Percentiles rank a stretch among this genome's conserved stretches.
These are phyloP conservation scores for Aphodius granarius DNA, from an alignment of 2,888 invertebrate species.

Conservation along the genomic window DNA sequence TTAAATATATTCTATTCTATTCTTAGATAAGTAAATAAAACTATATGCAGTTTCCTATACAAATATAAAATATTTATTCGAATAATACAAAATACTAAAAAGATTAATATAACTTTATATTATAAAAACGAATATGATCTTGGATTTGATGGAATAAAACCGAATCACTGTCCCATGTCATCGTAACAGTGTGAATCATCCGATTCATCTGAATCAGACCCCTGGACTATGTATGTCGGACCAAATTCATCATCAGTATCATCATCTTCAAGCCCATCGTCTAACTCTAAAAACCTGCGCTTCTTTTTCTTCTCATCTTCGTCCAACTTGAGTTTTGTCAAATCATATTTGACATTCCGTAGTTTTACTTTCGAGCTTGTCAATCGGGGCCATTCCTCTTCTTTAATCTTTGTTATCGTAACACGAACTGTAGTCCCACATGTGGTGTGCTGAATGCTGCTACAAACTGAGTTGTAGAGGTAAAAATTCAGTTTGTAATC, in stretches of 20 bases:
- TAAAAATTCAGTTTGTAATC: constrained; percentile 42
- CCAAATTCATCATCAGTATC: constrained; percentile 22
- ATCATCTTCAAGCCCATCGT: constrained; percentile 21
- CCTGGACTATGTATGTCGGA: background rate
- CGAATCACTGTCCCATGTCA: background rate
- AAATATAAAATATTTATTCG: background rate
- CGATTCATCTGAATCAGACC: constrained; percentile 1
- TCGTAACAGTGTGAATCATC: background rate
- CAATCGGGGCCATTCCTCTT: constrained; percentile 44
- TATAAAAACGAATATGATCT: background rate
- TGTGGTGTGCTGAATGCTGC: constrained; percentile 37
- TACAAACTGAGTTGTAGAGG: constrained; percentile 41
- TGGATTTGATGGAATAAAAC: background rate
- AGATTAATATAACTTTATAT: background rate
- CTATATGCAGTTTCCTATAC: too few relatives aligned
- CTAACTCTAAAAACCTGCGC: constrained; percentile 18
- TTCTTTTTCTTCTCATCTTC: constrained; percentile 35
- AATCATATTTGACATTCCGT: constrained; percentile 45
- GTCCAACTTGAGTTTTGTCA: constrained; percentile 36
- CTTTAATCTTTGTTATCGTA: constrained; percentile 40
- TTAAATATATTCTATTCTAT: too few relatives aligned
- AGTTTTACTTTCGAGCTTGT: constrained; percentile 38
- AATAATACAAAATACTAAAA: background rate
- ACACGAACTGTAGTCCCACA: constrained; percentile 41
- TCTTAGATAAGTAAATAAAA: too few relatives aligned